phyloP scores from a whole-genome alignment of 2,113 vertebrate genomes.

The Sialia sialis region DNA sequence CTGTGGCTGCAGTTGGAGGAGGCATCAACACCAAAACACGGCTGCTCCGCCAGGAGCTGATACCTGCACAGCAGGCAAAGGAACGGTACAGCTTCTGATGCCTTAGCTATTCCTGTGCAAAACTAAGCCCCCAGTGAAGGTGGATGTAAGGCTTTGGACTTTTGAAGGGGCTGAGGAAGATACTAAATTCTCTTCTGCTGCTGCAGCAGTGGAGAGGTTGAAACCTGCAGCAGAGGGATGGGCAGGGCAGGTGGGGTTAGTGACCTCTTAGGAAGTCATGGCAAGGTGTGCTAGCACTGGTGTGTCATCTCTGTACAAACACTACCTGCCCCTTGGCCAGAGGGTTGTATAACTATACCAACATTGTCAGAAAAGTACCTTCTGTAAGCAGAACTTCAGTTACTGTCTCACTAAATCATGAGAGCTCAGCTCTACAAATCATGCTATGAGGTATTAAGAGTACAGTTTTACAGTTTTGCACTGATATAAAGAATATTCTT shows the following conservation, averaged over 20 bases:
- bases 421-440: not conserved
- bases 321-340: not conserved
- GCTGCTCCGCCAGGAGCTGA: not conserved
- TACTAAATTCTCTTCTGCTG: not conserved
- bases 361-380: not conserved
- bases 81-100: accelerated
- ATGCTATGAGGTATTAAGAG: not conserved
- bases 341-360: not conserved
- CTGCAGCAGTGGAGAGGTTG: not conserved
- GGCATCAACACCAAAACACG: not conserved
- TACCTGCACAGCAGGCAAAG: not conserved
- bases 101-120: not conserved
- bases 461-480: not conserved
- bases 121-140: not conserved
- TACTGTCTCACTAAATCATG: not conserved
- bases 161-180: not conserved
- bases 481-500: not conserved
- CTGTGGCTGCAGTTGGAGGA: not conserved
- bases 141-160: not conserved
- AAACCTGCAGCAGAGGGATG: not conserved
- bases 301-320: not conserved
- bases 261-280: not conserved
- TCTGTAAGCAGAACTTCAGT: not conserved
- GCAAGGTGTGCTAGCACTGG: not conserved
- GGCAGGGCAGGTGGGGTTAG: not conserved